phyloP scores from a whole-genome alignment of 2,797 vertebrate genomes.

The Hydrophis major region DNA sequence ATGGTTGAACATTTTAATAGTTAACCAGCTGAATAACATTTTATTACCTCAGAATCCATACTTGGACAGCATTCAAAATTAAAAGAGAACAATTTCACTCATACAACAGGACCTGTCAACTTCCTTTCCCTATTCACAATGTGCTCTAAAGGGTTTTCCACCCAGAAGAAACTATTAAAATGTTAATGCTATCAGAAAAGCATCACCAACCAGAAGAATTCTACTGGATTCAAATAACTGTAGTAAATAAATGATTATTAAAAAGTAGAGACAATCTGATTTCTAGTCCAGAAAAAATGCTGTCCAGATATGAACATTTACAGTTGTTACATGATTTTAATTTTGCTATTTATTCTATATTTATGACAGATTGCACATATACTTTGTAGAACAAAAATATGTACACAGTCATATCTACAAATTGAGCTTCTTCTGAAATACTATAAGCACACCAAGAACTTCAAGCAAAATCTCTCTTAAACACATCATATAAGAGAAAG shows the following conservation, averaged over 20 bases:
- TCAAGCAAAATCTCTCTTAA: neutral
- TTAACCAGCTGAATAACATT: neutral
- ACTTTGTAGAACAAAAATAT: neutral
- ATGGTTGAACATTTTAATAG: neutral
- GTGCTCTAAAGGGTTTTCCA: neutral
- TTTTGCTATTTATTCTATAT: neutral
- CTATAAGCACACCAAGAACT: neutral
- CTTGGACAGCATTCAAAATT: neutral
- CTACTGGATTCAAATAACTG: neutral
- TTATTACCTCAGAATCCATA: neutral
- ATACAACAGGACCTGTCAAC: neutral
- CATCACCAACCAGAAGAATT: neutral
- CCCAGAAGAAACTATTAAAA: neutral
- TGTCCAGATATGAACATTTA: neutral
- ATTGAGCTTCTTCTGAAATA: constrained; percentile 9
- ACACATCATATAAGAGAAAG: neutral
- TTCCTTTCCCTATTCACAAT: neutral
- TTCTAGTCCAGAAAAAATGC: neutral
- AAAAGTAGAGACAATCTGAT: neutral
- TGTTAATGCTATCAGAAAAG: neutral
- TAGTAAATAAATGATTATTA: neutral
- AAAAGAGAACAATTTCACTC: neutral
- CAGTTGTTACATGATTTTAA: neutral
- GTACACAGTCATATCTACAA: neutral
- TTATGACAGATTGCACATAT: neutral